Base-by-base conservation (phyloP, 2,113 vertebrate genomes). In the Calypte anna region DNA sequence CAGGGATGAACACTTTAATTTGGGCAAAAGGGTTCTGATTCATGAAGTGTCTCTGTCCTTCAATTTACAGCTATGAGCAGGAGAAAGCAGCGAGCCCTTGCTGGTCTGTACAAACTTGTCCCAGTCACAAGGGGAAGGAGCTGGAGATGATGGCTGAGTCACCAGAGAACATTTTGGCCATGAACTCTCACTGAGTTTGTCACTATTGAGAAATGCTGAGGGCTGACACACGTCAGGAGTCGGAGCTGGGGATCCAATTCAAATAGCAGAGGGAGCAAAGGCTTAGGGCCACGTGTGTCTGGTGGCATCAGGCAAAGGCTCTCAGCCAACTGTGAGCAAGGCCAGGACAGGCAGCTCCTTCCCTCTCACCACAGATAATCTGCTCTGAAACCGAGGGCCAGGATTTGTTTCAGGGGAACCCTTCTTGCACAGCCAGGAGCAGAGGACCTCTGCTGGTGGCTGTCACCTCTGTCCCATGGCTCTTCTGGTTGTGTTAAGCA, bases 191-290 rank as follows among this genome's bases (percentile, higher is more conserved):
- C 88, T 20, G 2, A 94, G 75, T 85, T 77, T 70, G 59, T 73
- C 12, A 31, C 1, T 7, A 67, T 24, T 62, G 93, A 73, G 93
- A 95, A 91, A 87, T 64, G 31, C 20, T 70, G 5, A 4, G 46
- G 55, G 70, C 66, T 82, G 62, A 38, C 20, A 8, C 13, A 58
- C 0, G 8, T 72, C 78, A 82, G 31, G 2, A 30, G 27, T 19
- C 2, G 3, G 85, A 36, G 63, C 63, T 30, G 59, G 72, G 51
- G 17, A 75, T 75, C 74, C 89, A 82, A 10, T 28, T 48, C 63
- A 85, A 79, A 94, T 76, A 80, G 78, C 84, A 85, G 67, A 79
- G 78, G 75, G 95, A 87, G 70, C 90, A 94, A 85, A 92, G 76
- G 59, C 51, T 70, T 23, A 15, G 88, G 57, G 7, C 50, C 1